Evolutionary conservation across 2,888 invertebrate species (phyloP), one percentile per base, ranked within the genome.

Genomic region (Latrodectus hesperus): DNA sequence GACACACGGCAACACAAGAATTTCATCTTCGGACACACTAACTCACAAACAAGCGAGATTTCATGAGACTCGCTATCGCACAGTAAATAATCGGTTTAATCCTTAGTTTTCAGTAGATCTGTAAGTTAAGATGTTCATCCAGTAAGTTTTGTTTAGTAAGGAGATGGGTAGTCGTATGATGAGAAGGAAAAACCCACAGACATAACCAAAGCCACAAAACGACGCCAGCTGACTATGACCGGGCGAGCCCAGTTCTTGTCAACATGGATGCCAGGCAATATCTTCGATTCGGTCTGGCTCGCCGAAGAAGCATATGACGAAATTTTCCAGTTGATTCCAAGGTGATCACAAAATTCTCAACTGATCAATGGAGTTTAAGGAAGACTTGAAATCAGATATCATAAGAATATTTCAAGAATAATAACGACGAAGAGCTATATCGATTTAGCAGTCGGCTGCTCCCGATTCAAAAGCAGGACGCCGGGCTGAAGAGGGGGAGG

Each of bases 211-310:
- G 73, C 60, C 80, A 72, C 80, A 80, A 85, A 60, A 79, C 79
- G 80, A 85, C 87, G 87, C 87, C 87, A 88, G 87, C 87, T 88
- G 87, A 88, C 87, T 82, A 73, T 70, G 80, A 88, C 87, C 87
- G 87, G 77, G 87, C 87, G 82, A 88, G 87, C 87, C 82, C 78
- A 88, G 87, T 83, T 88, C 87, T 87, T 88, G 87, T 88, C 82
- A 88, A 88, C 87, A 88, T 88, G 82, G 78, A 83, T 78, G 82
- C 82, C 83, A 78, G 38, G 64, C 73, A 82, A 83, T 82, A 83
- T 78, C 78, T 77, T 88, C 87, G 77, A 10, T 55, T 80, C 76
- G 77, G 72, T 38, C 67, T 70, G 52, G n/a, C 10, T 26, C 52
- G 52, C 68, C 60, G 22, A n/a, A 38, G 71, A 60, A 55, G 49